Base-by-base conservation (phyloP, 2,113 vertebrate genomes). In the Benitochromis conjunctus region DNA sequence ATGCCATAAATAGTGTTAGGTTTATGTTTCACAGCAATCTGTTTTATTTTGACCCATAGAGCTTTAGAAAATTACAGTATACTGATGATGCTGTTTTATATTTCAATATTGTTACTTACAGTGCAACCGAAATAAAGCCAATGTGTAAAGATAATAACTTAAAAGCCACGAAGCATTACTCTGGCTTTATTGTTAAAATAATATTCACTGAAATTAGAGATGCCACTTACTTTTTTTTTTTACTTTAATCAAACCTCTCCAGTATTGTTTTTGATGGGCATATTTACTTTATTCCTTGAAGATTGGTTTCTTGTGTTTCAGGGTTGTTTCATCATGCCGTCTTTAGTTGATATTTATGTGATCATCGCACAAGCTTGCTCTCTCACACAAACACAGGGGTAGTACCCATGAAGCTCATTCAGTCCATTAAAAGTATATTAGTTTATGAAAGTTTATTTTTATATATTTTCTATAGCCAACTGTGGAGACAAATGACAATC, bases 321-420 rank as follows among this genome's bases (percentile, higher is more conserved):
- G 43, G n/a, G 11, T 16, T 80, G 80, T 94, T 91, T 93, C 92
- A 86, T 94, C 90, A 93, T 88, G 71, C 56, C 64, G 64, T 74
- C 14, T 82, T 53, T 66, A 26, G 55, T 91, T 91, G 89, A 90
- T 92, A 93, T 91, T 90, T 79, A 86, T 64, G 34, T 36, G 24
- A 86, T 66, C 60, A 84, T 87, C 79, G 85, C 38, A 85, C 60
- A 83, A 87, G 80, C 21, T 74, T 9, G 29, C 43, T 41, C 16
- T 82, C 58, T 62, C 58, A 74, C 62, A 79, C 64, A 34, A 82
- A 71, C 55, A 62, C 43, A 81, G 13, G 46, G 29, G 16, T 10
- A 31, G 16, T 58, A 62, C 21, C 1, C 6, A 81, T 55, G 19
- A 29, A 34, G 60, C 48, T 36, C 2, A 88, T 69, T 79, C 9